Evolutionary conservation across 2,797 vertebrate genomes (phyloP), one percentile per base, ranked within the genome.

Genomic region (Tapirus indicus): DNA sequence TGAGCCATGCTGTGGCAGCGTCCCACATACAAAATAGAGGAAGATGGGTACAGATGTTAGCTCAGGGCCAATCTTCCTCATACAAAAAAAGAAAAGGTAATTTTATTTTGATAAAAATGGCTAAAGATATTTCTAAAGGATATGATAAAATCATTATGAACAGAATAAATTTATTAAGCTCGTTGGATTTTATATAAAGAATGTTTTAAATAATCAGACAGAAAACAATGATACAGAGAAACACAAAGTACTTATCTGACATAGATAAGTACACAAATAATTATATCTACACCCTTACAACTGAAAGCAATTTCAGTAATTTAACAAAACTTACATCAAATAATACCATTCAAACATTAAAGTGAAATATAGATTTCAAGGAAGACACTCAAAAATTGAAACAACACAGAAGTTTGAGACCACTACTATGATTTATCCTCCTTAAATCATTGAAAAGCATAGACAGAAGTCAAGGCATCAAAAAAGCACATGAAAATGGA

Each of bases 211-310:
- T 38, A 80, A 90, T 75, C 41, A 90, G 49, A 77, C n/a, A 91
- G 32, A 84, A 38, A 78, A 77, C 7, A 75, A 3, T 32, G 17
- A 84, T 60, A 75, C 5, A 78, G 5, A 87, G 25, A 32, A 75
- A 49, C 32, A 69, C n/a, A 84, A 32, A 94, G 32, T 49, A 68
- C 62, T 38, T 44, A 89, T 29, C n/a, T 54, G 44, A 87, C 27
- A 95, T 18, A 78, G 52, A 93, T 13, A 93, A 84, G 14, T 49
- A 94, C 13, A 86, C 49, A 94, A 74, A 88, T 80, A 29, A 79
- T 56, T 87, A 84, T 69, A 79, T 23, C 62, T 95, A 74, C 5
- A 56, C 25, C 3, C 17, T 56, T 72, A 20, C 25, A 80, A 87
- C 69, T 77, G 69, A 94, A 89, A 95, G 41, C 13, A 82, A 56